A percentile compares a stretch with the other conserved stretches of the same genome.
phyloP scores from a whole-genome alignment of 1,140 invertebrate species.

The Heterodera carotae region DNA sequence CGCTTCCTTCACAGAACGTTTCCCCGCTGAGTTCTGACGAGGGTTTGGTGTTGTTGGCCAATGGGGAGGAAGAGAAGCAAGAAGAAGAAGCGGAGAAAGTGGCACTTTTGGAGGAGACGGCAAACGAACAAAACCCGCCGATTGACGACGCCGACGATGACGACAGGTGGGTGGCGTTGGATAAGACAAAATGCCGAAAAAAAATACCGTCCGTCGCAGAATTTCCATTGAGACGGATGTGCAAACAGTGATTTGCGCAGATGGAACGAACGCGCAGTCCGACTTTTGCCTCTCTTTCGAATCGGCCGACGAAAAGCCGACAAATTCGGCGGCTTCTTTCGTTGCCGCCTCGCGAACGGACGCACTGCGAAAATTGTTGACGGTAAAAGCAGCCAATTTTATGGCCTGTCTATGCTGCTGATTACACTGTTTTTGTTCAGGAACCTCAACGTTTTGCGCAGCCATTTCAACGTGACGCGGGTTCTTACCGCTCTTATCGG shows the following conservation, averaged over 20 bases:
- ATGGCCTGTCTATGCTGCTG: no score
- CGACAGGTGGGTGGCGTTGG: no score
- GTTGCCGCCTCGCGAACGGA: slow-evolving; percentile 36
- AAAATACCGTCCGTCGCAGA: neutral
- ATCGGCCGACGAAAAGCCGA: neutral
- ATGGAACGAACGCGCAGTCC: slow-evolving; percentile 7
- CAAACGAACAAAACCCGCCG: no score
- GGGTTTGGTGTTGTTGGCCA: slow-evolving; percentile 16
- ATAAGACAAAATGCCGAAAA: neutral
- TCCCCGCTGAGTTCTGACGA: slow-evolving; percentile 34
- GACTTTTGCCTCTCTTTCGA: slow-evolving; percentile 4
- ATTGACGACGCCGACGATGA: no score
- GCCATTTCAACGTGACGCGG: slow-evolving; percentile 38
- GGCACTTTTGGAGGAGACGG: neutral
- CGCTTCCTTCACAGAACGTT: neutral
- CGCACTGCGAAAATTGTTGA: slow-evolving; percentile 48
- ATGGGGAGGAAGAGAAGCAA: slow-evolving; percentile 23
- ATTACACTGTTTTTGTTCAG: neutral
- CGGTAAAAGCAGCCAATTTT: neutral
- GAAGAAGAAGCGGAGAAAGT: neutral
- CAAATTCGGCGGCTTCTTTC: no score
- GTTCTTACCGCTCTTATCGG: slow-evolving; percentile 38
- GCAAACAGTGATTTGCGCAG: slow-evolving; percentile 43
- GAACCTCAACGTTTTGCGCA: slow-evolving; percentile 39
- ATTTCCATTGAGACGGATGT: slow-evolving; percentile 47